A percentile compares a stretch with the other conserved stretches of the same genome.
Conservation (phyloP, 2,797 vertebrate genomes). For the Lithobates pipiens region DNA sequence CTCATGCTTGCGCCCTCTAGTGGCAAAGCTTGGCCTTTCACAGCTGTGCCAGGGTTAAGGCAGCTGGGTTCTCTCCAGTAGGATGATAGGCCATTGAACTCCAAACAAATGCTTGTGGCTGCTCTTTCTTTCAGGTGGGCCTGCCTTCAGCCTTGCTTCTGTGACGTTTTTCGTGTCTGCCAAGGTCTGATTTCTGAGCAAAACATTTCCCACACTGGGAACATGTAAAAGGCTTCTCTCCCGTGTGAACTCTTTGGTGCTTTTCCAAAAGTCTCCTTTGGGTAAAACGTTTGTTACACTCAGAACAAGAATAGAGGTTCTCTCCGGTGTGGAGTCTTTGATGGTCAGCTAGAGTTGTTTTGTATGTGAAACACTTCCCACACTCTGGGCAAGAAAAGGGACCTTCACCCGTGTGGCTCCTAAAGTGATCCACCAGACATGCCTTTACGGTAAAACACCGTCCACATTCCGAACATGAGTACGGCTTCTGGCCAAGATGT, state of each 20-base stretch:
- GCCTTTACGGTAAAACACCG: not conserved
- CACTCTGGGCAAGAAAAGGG: not conserved
- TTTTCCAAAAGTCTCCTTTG: not conserved
- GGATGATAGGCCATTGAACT: no score
- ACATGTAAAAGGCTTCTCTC: no score
- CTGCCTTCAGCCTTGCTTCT: no score
- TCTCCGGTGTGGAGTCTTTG: constrained; percentile 1
- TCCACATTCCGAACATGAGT: not conserved
- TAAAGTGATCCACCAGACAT: not conserved
- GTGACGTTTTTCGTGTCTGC: no score
- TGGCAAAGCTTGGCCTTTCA: no score
- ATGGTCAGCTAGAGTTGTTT: not conserved
- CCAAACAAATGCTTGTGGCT: no score
- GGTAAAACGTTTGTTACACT: constrained; percentile 1
- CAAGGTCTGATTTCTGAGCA: no score
- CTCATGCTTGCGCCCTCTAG: no score
- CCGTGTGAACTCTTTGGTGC: constrained; percentile 30
- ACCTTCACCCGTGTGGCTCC: constrained; percentile 1
- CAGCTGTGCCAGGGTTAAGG: no score
- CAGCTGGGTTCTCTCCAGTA: no score
- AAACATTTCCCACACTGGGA: no score
- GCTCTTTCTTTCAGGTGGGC: no score
- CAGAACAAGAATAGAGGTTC: not conserved
- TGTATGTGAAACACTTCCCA: not conserved
- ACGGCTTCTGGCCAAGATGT: not conserved